Evolutionary conservation across 2,888 invertebrate species (phyloP).

Genomic region (Hetaerina titia): DNA sequence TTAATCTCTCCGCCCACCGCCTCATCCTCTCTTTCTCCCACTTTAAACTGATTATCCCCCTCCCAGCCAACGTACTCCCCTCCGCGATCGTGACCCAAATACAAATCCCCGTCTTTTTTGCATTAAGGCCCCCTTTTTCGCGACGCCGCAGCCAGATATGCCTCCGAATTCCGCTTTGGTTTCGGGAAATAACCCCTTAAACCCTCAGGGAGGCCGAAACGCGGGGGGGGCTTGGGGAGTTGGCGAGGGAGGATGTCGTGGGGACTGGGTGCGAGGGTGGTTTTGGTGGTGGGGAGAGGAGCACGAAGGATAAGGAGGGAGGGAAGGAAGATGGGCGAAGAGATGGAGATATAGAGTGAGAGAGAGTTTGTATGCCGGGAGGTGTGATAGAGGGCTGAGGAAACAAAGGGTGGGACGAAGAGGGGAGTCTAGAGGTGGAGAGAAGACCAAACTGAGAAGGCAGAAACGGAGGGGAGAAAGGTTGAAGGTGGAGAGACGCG

Average conservation of each 20-base stretch:
- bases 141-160: slow-evolving; percentile 16
- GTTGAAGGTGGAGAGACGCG: not conserved
- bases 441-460: not conserved
- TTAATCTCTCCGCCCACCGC: not conserved
- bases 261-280: too few relatives aligned
- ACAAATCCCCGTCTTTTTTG: slow-evolving; percentile 64
- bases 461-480: not conserved
- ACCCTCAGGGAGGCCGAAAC: too few relatives aligned
- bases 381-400: not conserved
- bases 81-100: slow-evolving; percentile 62
- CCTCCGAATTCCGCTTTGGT: slow-evolving; percentile 48
- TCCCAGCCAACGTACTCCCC: not conserved
- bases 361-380: not conserved
- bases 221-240: not conserved
- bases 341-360: not conserved
- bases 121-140: slow-evolving; percentile 10
- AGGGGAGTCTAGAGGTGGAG: not conserved
- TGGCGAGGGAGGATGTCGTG: not conserved
- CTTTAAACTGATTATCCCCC: slow-evolving; percentile 58
- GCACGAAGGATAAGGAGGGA: not conserved
- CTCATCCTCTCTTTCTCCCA: not conserved
- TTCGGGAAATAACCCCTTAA: not conserved
- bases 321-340: not conserved
- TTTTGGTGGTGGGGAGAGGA: not conserved
- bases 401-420: not conserved